A percentile compares a stretch with the other conserved stretches of the same genome.
phyloP scores from a whole-genome alignment of 2,113 vertebrate species.

The Oreotrochilus melanogaster region DNA sequence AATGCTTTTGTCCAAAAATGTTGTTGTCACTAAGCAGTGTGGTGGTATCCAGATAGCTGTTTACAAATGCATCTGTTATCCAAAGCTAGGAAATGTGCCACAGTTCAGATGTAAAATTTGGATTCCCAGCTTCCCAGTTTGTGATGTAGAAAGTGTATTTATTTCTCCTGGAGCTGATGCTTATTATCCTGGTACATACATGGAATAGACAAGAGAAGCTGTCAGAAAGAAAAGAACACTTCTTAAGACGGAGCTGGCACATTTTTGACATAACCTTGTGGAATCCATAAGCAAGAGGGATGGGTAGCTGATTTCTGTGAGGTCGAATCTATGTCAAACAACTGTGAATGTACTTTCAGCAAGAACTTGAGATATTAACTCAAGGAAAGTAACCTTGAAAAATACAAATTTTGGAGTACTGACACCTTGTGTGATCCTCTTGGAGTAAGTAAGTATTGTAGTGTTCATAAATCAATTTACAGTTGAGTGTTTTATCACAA shows the following conservation, averaged over 20 bases:
- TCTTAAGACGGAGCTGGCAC: constrained; percentile 24
- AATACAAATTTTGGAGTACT: constrained; percentile 38
- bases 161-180: constrained; percentile 66
- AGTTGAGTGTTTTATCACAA: not conserved
- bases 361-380: constrained; percentile 69
- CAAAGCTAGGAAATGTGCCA: constrained; percentile 28
- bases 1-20: constrained; percentile 61
- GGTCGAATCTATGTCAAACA: constrained; percentile 67
- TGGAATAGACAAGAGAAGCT: constrained; percentile 64
- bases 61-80: constrained; percentile 24
- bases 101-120: constrained; percentile 63
- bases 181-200: not conserved
- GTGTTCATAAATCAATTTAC: not conserved
- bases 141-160: constrained; percentile 46
- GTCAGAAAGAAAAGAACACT: not conserved
- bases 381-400: constrained; percentile 78
- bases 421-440: constrained; percentile 66
- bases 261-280: constrained; percentile 48
- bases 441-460: constrained; percentile 76
- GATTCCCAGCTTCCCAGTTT: constrained; percentile 46
- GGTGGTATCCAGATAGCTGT: constrained; percentile 75
- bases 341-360: constrained; percentile 70
- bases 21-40: constrained; percentile 37
- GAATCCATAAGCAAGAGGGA: constrained; percentile 67
- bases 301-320: constrained; percentile 77